These are phyloP conservation scores for Chaetodon trifasciatus DNA, from an alignment of 2,797 vertebrate genomes.

Conservation along the genomic window DNA sequence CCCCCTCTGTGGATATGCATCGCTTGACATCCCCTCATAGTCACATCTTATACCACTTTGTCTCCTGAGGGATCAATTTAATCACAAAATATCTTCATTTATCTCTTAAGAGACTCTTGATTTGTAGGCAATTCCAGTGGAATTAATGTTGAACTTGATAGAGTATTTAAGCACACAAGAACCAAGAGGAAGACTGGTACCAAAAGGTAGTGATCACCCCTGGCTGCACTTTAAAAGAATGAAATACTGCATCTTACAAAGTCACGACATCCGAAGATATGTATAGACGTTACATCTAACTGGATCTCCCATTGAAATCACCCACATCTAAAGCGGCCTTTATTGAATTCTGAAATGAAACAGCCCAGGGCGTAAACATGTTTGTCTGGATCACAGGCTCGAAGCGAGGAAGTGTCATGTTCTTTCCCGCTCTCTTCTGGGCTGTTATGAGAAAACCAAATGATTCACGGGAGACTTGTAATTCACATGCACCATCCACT, in stretches of 20 bases:
- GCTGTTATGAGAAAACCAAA: conserved; percentile 76
- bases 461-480: conserved; percentile 79
- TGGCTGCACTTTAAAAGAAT: conserved; percentile 37
- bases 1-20: background rate
- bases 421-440: conserved; percentile 58
- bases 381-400: conserved; percentile 72
- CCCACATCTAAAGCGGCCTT: conserved; percentile 57
- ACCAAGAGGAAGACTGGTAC: conserved; percentile 11
- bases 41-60: conserved; percentile 25
- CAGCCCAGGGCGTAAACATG: conserved; percentile 78
- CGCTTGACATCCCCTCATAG: background rate
- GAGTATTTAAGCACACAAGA: conserved; percentile 21
- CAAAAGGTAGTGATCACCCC: conserved; percentile 36
- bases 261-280: conserved; percentile 43
- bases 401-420: conserved; percentile 69
- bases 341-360: conserved; percentile 77
- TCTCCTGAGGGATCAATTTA: conserved; percentile 29
- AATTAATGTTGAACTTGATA: conserved; percentile 22
- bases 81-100: conserved; percentile 32
- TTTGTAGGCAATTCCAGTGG: conserved; percentile 6
- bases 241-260: conserved; percentile 44
- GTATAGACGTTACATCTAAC: conserved; percentile 60
- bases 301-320: conserved; percentile 61
- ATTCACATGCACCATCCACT: conserved; percentile 73
- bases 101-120: conserved; percentile 27